phyloP scores from a whole-genome alignment of 2,797 vertebrate species.

The Trachops cirrhosus region DNA sequence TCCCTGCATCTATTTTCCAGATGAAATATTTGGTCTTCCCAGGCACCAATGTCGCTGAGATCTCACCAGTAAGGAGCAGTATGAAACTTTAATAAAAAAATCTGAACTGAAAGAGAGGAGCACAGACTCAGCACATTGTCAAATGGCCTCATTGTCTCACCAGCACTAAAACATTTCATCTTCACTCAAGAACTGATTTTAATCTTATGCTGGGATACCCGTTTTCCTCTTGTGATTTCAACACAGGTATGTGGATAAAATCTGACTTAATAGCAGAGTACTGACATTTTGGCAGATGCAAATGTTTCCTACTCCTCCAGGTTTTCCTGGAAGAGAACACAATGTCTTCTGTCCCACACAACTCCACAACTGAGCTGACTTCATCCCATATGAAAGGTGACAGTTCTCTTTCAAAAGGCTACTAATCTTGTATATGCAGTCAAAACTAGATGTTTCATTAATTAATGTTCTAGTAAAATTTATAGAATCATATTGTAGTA shows the following conservation, averaged over 20 bases:
- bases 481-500: neutral
- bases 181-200: neutral
- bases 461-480: neutral
- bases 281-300: constrained; percentile 31
- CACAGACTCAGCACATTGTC: fast-evolving
- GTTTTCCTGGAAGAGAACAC: neutral
- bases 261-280: constrained; percentile 22
- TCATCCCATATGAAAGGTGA: neutral
- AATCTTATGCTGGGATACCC: neutral
- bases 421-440: neutral
- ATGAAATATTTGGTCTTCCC: neutral
- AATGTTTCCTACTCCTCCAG: neutral
- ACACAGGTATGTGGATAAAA: neutral
- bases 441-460: neutral
- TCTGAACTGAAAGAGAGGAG: neutral
- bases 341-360: neutral
- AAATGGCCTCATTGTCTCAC: fast-evolving
- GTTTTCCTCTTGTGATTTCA: constrained; percentile 27
- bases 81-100: neutral
- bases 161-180: neutral
- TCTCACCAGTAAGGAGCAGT: neutral
- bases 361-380: neutral
- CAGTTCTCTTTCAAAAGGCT: neutral
- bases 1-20: neutral
- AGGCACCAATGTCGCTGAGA: neutral